A percentile compares a stretch with the other conserved stretches of the same genome.
Evolutionary conservation across 2,113 vertebrate species (phyloP).

Genomic region (Myotis lucifugus): DNA sequence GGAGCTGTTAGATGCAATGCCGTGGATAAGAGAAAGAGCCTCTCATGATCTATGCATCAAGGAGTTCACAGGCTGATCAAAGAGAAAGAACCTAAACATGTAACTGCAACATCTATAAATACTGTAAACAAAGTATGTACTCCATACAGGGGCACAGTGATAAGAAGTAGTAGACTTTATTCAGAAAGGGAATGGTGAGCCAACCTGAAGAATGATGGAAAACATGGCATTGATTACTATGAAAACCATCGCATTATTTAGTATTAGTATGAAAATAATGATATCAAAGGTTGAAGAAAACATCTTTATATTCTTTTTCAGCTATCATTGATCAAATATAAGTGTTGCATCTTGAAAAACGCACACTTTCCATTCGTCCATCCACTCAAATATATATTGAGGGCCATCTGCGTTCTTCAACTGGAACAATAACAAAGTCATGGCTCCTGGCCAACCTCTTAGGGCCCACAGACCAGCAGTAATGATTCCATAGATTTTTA

Average conservation of each 20-base stretch:
- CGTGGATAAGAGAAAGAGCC: not conserved
- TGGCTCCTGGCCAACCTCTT: not conserved
- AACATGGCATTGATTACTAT: not conserved
- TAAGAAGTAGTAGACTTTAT: not conserved
- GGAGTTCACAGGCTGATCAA: not conserved
- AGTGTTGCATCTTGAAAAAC: not conserved
- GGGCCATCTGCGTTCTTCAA: not conserved
- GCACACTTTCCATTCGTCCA: not conserved
- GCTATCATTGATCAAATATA: not conserved
- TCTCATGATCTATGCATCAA: fast-evolving
- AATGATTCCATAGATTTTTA: not conserved
- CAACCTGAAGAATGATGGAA: not conserved
- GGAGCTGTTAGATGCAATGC: not conserved
- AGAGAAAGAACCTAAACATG: not conserved
- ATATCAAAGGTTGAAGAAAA: not conserved
- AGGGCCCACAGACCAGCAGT: not conserved
- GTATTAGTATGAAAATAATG: not conserved
- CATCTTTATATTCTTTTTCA: not conserved
- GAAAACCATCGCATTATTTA: not conserved
- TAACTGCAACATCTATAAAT: not conserved
- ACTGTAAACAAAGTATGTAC: not conserved
- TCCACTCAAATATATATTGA: fast-evolving
- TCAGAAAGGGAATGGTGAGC: not conserved
- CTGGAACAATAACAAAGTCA: not conserved
- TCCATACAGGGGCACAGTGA: not conserved